Conservation (phyloP, 2,113 vertebrate genomes). For the Megaleporinus macrocephalus region DNA sequence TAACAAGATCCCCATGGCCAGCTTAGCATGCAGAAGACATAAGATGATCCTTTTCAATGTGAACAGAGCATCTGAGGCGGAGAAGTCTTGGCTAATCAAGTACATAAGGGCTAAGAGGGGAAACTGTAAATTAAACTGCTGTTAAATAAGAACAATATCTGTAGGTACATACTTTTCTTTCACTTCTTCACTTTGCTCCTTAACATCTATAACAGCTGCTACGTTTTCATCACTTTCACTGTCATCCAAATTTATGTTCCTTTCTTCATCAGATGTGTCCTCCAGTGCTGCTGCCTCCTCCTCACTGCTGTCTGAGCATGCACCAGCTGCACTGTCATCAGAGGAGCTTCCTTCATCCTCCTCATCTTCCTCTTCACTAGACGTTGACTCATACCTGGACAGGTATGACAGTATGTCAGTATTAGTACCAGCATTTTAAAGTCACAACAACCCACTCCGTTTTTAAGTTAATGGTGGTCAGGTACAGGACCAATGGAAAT, state of each 20-base stretch:
- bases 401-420: slow-evolving; percentile 1
- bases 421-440: background rate
- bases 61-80: too few species aligned
- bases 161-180: slow-evolving; percentile 84
- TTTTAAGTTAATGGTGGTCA: too few species aligned
- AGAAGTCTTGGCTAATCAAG: background rate
- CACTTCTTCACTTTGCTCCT: slow-evolving; percentile 60
- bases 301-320: slow-evolving; percentile 78
- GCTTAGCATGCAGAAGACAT: too few species aligned
- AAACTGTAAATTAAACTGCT: too few species aligned
- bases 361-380: slow-evolving; percentile 79
- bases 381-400: slow-evolving; percentile 90
- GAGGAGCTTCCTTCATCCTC: slow-evolving; percentile 79
- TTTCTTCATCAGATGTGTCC: slow-evolving; percentile 84
- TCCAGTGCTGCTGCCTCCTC: slow-evolving; percentile 74
- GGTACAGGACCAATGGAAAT: too few species aligned
- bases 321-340: slow-evolving; percentile 73
- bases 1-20: too few species aligned
- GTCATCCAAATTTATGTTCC: slow-evolving; percentile 70
- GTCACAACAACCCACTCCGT: too few species aligned
- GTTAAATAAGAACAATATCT: background rate
- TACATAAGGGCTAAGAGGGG: background rate
- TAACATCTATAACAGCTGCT: slow-evolving; percentile 7
- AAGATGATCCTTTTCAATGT: too few species aligned
- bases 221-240: slow-evolving; percentile 64